Evolutionary conservation across 2,888 invertebrate genomes (phyloP).

Genomic region (Lasioglossum oenotherae): DNA sequence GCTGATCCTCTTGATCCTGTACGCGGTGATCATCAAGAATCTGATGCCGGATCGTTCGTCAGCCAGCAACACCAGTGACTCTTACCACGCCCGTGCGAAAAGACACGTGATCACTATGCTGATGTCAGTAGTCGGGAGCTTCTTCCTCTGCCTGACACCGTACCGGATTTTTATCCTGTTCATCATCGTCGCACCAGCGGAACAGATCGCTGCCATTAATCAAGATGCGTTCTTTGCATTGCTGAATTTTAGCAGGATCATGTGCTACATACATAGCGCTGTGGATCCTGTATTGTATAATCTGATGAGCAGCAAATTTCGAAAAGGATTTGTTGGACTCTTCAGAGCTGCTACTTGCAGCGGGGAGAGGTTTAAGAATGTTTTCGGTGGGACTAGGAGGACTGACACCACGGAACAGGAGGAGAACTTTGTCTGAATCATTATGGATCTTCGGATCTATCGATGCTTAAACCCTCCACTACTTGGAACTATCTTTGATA

Average conservation of each 20-base stretch:
- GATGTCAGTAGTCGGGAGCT: slow-evolving; percentile 93
- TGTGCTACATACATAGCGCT: slow-evolving; percentile 95
- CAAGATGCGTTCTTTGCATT: slow-evolving; percentile 93
- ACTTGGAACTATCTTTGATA: neutral
- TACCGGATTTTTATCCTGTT: slow-evolving; percentile 93
- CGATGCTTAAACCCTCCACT: neutral
- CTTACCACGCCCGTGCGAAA: slow-evolving; percentile 89
- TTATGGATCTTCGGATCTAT: neutral
- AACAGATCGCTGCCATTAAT: slow-evolving; percentile 89
- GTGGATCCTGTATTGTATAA: slow-evolving; percentile 97
- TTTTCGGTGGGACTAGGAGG: slow-evolving; percentile 80
- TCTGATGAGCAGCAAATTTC: slow-evolving; percentile 95
- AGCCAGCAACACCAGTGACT: slow-evolving; percentile 89
- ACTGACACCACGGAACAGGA: slow-evolving; percentile 69
- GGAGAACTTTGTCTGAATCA: slow-evolving; percentile 77
- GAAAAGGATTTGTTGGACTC: slow-evolving; percentile 91
- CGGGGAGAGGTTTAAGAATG: slow-evolving; percentile 84
- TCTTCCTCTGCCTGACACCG: slow-evolving; percentile 95
- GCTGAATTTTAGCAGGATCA: slow-evolving; percentile 93
- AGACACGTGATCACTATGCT: slow-evolving; percentile 95
- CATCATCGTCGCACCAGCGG: slow-evolving; percentile 91
- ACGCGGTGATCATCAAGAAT: slow-evolving; percentile 93
- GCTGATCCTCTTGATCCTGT: slow-evolving; percentile 91
- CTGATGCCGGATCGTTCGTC: slow-evolving; percentile 90
- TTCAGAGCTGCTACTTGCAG: slow-evolving; percentile 87